These are phyloP conservation scores for Takifugu bimaculatus DNA, from an alignment of 2,113 vertebrate species.

Conservation along the genomic window DNA sequence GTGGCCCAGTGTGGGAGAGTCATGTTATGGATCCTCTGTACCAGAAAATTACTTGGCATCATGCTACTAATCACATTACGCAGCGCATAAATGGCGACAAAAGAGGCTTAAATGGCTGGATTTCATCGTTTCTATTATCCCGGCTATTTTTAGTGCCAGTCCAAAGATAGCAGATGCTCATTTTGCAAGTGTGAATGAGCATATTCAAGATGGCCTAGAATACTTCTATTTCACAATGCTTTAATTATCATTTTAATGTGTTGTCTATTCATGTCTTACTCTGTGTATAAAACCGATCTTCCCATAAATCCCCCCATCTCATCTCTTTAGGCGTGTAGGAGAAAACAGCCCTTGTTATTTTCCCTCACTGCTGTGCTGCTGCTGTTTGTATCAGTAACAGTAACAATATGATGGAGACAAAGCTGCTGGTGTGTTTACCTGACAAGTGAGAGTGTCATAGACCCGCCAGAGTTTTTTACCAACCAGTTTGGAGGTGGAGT, in stretches of 20 bases:
- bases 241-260: constrained; percentile 59
- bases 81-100: constrained; percentile 30
- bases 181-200: constrained; percentile 61
- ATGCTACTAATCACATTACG: constrained; percentile 43
- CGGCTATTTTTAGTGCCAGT: constrained; percentile 58
- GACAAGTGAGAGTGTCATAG: constrained; percentile 64
- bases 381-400: constrained; percentile 1
- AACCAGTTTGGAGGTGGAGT: constrained; percentile 51
- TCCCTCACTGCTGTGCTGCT: constrained; percentile 10
- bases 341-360: constrained; percentile 15
- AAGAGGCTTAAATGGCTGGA: constrained; percentile 31
- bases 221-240: constrained; percentile 38
- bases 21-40: constrained; percentile 80
- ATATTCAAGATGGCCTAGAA: constrained; percentile 50
- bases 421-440: constrained; percentile 47
- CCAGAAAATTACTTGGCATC: constrained; percentile 18
- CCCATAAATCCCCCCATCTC: constrained; percentile 1
- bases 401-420: too few species aligned
- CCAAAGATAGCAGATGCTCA: constrained; percentile 65
- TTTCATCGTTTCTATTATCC: constrained; percentile 46
- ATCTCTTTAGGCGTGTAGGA: constrained; percentile 15
- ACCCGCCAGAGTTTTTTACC: constrained; percentile 60
- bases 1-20: constrained; percentile 82
- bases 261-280: constrained; percentile 39
- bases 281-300: constrained; percentile 18